Conservation (phyloP, 2,113 vertebrate genomes). For the Lynx canadensis region DNA sequence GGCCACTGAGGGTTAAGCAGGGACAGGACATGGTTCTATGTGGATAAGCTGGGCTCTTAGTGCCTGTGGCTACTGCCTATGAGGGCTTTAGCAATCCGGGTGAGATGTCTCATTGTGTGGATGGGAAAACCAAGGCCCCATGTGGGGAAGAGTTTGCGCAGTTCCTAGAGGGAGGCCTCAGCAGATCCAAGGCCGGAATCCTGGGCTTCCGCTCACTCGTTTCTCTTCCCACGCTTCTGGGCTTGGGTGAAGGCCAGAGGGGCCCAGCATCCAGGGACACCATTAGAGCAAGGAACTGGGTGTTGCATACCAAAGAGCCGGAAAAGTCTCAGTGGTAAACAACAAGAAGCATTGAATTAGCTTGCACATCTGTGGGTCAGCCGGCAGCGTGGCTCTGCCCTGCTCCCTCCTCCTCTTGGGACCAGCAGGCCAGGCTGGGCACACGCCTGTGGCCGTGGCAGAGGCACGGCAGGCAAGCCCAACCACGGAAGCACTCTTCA, state of each 20-base stretch:
- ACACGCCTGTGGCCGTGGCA: not conserved
- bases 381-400: not conserved
- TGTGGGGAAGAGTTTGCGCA: not conserved
- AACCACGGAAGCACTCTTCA: accelerated
- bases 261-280: not conserved
- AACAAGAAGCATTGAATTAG: not conserved
- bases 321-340: not conserved
- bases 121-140: not conserved
- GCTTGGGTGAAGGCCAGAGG: not conserved
- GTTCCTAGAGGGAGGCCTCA: not conserved
- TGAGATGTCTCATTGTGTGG: not conserved
- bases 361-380: not conserved
- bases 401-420: not conserved
- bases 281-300: not conserved
- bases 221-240: not conserved
- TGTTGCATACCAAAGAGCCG: not conserved
- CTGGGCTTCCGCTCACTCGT: not conserved
- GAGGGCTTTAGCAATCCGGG: not conserved
- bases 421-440: not conserved
- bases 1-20: not conserved
- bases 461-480: not conserved
- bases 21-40: not conserved
- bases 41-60: not conserved
- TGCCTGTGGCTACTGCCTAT: not conserved
- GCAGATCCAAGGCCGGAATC: not conserved